Evolutionary conservation across 2,888 invertebrate genomes (phyloP).

Genomic region (Hecatera dysodea): DNA sequence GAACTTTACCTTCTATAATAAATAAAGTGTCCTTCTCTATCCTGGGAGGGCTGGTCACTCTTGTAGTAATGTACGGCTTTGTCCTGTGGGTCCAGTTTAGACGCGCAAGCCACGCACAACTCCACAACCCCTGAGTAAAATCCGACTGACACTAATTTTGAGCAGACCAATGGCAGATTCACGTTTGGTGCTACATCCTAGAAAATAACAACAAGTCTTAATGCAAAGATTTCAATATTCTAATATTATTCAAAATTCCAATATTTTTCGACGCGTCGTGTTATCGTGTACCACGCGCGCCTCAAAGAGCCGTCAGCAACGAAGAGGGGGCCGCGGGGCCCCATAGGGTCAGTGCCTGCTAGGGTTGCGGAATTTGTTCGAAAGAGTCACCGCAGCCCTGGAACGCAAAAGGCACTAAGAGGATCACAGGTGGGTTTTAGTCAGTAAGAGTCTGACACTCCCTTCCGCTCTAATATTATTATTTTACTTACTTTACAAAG

Average conservation of each 20-base stretch:
- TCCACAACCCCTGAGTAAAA: conserved; percentile 98
- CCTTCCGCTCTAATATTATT: no score
- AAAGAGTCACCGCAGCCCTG: no score
- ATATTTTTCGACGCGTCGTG: no score
- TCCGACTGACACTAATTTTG: conserved; percentile 94
- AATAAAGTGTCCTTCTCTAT: conserved; percentile 95
- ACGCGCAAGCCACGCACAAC: conserved; percentile 95
- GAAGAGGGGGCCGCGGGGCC: no score
- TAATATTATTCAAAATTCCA: no score
- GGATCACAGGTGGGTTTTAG: no score
- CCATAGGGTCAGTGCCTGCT: no score
- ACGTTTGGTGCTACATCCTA: conserved; percentile 95
- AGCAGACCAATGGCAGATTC: conserved; percentile 96
- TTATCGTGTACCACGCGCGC: no score
- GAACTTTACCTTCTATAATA: conserved; percentile 92
- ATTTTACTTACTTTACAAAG: conserved; percentile 93
- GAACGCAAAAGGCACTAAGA: no score
- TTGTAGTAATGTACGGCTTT: conserved; percentile 97
- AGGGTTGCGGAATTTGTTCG: no score
- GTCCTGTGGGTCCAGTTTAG: conserved; percentile 96
- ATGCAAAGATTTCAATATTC: background rate
- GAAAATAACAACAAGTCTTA: conserved; percentile 24
- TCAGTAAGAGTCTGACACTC: no score
- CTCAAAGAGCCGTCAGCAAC: no score
- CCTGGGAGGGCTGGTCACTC: conserved; percentile 95